A percentile compares a stretch with the other conserved stretches of the same genome.
Evolutionary conservation across 1,140 invertebrate species (phyloP).

Genomic region (Hycleus cichorii): DNA sequence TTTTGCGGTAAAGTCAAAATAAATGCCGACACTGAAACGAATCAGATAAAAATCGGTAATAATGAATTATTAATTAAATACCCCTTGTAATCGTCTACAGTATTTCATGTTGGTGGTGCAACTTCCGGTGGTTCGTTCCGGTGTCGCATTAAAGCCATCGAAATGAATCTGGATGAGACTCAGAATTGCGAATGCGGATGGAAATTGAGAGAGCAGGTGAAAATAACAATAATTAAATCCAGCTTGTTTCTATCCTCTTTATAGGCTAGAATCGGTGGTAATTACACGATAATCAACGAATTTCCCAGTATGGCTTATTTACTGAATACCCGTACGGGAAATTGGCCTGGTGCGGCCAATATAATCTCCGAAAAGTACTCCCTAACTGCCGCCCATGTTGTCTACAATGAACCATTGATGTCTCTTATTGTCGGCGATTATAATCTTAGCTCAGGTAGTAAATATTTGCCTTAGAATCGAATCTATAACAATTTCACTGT

Average conservation of each 20-base stretch:
- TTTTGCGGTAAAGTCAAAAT: too few relatives aligned
- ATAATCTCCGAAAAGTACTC: constrained; percentile 56
- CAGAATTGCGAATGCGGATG: constrained; percentile 47
- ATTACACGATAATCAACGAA: constrained; percentile 52
- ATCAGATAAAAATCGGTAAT: too few relatives aligned
- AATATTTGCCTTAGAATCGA: too few relatives aligned
- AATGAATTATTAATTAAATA: too few relatives aligned
- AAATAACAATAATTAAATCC: neutral
- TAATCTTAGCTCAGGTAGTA: constrained; percentile 22
- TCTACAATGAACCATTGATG: constrained; percentile 2
- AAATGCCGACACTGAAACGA: too few relatives aligned
- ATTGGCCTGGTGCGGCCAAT: constrained; percentile 52
- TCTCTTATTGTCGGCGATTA: constrained; percentile 46
- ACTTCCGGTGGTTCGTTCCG: too few relatives aligned
- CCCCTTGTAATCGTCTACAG: too few relatives aligned
- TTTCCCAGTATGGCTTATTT: constrained; percentile 56
- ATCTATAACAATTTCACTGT: too few relatives aligned
- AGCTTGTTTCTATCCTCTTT: neutral
- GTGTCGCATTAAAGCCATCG: too few relatives aligned
- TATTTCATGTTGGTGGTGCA: too few relatives aligned
- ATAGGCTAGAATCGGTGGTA: constrained; percentile 49
- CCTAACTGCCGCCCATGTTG: constrained; percentile 66
- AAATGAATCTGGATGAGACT: too few relatives aligned
- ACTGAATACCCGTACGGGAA: constrained; percentile 41
- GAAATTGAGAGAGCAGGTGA: constrained; percentile 44